These are phyloP conservation scores for Brachymystax lenok DNA, from an alignment of 2,797 vertebrate genomes.

Conservation along the genomic window DNA sequence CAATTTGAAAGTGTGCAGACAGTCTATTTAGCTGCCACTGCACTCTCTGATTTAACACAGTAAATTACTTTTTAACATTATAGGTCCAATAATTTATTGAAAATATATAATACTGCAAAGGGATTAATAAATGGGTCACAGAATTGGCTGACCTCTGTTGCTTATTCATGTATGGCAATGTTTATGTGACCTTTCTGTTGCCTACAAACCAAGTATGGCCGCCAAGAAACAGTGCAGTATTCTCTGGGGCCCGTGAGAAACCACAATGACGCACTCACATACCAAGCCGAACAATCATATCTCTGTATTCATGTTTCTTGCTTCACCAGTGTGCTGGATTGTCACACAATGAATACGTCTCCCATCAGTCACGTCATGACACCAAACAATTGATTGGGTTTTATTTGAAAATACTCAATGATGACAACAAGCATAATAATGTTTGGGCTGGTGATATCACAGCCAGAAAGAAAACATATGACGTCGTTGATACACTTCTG, in stretches of 20 bases:
- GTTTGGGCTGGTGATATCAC: constrained; percentile 19
- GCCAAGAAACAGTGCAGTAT: too few relatives aligned
- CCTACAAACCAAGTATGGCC: too few relatives aligned
- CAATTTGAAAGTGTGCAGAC: background rate
- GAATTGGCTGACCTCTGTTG: too few relatives aligned
- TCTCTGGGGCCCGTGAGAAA: too few relatives aligned
- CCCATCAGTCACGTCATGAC: background rate
- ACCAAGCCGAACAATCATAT: constrained; percentile 12
- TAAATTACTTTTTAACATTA: background rate
- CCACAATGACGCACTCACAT: background rate
- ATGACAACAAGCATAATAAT: background rate
- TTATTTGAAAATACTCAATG: too few relatives aligned
- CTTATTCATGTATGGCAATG: too few relatives aligned
- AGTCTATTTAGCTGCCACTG: background rate
- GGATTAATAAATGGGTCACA: too few relatives aligned
- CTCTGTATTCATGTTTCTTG: too few relatives aligned
- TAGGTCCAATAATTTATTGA: background rate
- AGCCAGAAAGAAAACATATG: constrained; percentile 7
- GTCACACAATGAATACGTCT: background rate
- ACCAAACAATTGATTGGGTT: background rate
- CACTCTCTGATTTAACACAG: background rate
- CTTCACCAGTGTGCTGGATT: constrained; percentile 7
- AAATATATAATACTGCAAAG: too few relatives aligned
- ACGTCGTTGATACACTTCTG: constrained; percentile 13
- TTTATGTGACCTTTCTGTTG: too few relatives aligned